Conservation (phyloP, 2,113 vertebrate genomes). For the Campylomormyrus tamandua region DNA sequence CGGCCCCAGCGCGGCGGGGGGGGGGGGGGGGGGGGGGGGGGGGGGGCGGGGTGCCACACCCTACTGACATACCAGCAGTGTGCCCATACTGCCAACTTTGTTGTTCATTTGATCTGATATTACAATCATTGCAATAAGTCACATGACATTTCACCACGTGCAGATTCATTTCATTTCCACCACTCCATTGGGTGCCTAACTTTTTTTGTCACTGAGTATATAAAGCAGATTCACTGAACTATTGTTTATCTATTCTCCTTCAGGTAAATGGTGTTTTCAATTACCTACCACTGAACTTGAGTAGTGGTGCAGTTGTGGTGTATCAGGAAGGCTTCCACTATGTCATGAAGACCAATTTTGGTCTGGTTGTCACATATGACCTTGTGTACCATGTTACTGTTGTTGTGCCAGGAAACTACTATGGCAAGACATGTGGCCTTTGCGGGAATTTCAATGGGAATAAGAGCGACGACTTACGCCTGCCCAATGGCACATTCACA, state of each 20-base stretch:
- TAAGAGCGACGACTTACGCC: constrained; percentile 43
- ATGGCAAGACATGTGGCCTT: constrained; percentile 49
- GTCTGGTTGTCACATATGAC: constrained; percentile 51
- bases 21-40: no score
- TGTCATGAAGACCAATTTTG: constrained; percentile 47
- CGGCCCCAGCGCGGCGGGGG: no score
- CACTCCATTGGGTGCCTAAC: no score
- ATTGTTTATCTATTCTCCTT: neutral
- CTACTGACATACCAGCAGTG: no score
- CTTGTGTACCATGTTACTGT: constrained; percentile 48
- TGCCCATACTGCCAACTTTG: no score
- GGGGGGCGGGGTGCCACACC: no score
- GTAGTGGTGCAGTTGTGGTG: constrained; percentile 35
- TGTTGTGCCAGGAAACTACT: constrained; percentile 52
- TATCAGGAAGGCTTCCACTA: constrained; percentile 36
- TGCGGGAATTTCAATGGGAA: constrained; percentile 59
- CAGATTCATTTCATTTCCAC: no score
- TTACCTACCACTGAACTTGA: constrained; percentile 42
- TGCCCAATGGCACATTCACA: constrained; percentile 19
- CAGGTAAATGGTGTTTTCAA: constrained; percentile 53
- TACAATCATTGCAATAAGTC: no score
- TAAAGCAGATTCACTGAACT: neutral
- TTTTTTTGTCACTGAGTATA: no score
- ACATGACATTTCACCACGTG: no score
- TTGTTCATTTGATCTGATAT: no score